Evolutionary conservation across 2,888 invertebrate genomes (phyloP), one percentile per base, ranked within the genome.

Genomic region (Brachypterus glaber): DNA sequence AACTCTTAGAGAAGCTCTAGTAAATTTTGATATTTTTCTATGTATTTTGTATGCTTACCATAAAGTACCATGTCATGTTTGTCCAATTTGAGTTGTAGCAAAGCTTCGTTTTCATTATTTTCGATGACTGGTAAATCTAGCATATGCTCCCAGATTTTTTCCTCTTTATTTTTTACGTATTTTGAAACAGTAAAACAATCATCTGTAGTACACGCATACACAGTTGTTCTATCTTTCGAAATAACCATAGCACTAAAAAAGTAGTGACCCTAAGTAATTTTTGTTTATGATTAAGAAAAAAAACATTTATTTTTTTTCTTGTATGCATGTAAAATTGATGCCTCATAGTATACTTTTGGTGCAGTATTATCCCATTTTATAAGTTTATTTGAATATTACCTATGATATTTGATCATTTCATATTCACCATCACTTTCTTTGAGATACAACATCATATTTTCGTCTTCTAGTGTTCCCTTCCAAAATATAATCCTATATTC

Each of bases 31-130:
- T 29, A 9, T 14, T 5, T 34, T 34, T 37, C 2, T 35, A 30
- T 41, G 12, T 11, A n/a, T n/a, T n/a, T n/a, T n/a, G n/a, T 5
- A 15, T 17, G 36, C 46, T 68, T 70, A 64, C 88, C 92, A 32
- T 90, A 69, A 3, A 95, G 67, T 68, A 81, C 80, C 21, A 77
- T 74, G 59, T 91, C 89, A 35, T 86, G 77, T 52, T 79, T 80
- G 45, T 89, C 87, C 27, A 93, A 65, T 56, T 87, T 87, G 36
- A 95, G 64, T 59, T 90, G 90, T 30, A 90, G 67, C 59, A 90
- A 69, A 31, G 78, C 77, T 59, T 87, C 87, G 13, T 76, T 78
- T 0, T 77, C 74, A 40, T 87, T 86, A 12, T 80, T 82, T 49
- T 76, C 73, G 25, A 73, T 71, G 37, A 82, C 74, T 0, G 76